Evolutionary conservation across 2,797 vertebrate genomes (phyloP).

Genomic region (Malacoctenus gilli): DNA sequence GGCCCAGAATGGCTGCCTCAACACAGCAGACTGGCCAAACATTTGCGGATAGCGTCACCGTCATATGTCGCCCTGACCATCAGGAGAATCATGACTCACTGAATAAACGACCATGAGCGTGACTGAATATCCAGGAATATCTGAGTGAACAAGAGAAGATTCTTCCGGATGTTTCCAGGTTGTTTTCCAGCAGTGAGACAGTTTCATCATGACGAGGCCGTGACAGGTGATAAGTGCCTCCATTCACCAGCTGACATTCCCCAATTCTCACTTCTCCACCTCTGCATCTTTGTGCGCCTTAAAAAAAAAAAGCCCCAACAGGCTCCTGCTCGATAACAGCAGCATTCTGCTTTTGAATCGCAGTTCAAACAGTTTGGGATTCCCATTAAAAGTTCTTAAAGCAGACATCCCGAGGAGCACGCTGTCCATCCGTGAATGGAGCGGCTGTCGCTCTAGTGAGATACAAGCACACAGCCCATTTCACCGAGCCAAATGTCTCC

Average conservation of each 20-base stretch:
- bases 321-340: not conserved
- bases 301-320: slow-evolving; percentile 4
- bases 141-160: slow-evolving; percentile 13
- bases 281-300: slow-evolving; percentile 13
- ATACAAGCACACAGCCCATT: slow-evolving; percentile 1
- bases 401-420: not conserved
- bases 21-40: too few species aligned
- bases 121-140: slow-evolving; percentile 40
- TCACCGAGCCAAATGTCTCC: slow-evolving; percentile 18
- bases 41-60: too few species aligned
- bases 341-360: slow-evolving; percentile 6
- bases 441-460: not conserved
- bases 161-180: slow-evolving; percentile 19
- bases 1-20: too few species aligned
- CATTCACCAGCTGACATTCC: slow-evolving; percentile 51
- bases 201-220: slow-evolving; percentile 26
- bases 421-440: not conserved
- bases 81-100: too few species aligned
- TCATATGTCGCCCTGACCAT: too few species aligned
- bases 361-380: slow-evolving; percentile 9
- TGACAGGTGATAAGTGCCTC: slow-evolving; percentile 60
- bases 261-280: slow-evolving; percentile 19
- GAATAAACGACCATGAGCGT: slow-evolving; percentile 44
- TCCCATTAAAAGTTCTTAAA: slow-evolving; percentile 30
- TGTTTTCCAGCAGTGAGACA: slow-evolving; percentile 41